Evolutionary conservation across 2,888 invertebrate species (phyloP).

Genomic region (Barypeithes pellucidus): DNA sequence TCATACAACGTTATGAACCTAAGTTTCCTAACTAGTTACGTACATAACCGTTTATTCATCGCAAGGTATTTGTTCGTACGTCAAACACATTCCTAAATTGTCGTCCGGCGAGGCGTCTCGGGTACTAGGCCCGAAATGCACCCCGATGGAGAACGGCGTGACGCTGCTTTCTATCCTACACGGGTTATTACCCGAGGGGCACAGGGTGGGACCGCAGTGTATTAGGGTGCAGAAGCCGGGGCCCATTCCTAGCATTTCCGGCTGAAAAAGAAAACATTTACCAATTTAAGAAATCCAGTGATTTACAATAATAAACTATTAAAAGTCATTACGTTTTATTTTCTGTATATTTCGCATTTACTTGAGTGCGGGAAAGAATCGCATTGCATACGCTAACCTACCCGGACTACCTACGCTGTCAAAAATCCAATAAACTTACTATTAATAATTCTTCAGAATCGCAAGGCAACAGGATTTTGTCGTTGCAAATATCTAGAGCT

Average conservation of each 20-base stretch:
- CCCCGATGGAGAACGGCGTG: constrained; percentile 84
- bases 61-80: constrained; percentile 83
- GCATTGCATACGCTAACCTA: too few relatives aligned
- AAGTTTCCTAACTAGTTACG: not conserved
- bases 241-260: constrained; percentile 70
- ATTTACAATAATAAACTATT: too few relatives aligned
- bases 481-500: constrained; percentile 73
- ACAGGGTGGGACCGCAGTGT: constrained; percentile 85
- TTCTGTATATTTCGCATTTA: too few relatives aligned
- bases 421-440: too few relatives aligned
- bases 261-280: constrained; percentile 72
- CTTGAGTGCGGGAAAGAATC: too few relatives aligned
- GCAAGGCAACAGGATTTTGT: constrained; percentile 86
- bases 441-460: constrained; percentile 88
- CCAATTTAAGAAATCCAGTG: too few relatives aligned
- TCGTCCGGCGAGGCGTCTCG: constrained; percentile 83
- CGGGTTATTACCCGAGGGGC: constrained; percentile 72
- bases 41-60: not conserved
- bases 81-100: constrained; percentile 86
- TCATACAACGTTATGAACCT: too few relatives aligned
- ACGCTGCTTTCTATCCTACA: constrained; percentile 84
- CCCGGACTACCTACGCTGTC: too few relatives aligned
- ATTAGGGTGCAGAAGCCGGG: constrained; percentile 83
- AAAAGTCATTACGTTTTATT: too few relatives aligned
- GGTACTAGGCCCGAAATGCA: constrained; percentile 82